phyloP scores from a whole-genome alignment of 2,888 invertebrate species.

The Drosophila formosana region DNA sequence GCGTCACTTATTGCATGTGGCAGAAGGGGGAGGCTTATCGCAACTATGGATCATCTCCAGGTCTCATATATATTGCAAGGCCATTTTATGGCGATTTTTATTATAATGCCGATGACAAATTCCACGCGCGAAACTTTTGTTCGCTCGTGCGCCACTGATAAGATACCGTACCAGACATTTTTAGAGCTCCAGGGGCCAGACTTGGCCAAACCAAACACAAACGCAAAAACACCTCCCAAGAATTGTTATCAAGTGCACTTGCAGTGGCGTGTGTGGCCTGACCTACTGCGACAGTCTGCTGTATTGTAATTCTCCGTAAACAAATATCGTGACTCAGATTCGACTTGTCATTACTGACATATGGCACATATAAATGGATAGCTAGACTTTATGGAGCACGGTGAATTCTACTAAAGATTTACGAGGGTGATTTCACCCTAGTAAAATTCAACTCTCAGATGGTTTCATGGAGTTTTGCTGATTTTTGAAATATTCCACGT shows the following conservation, averaged over 20 bases:
- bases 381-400: no score
- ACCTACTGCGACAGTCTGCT: slow-evolving; percentile 15
- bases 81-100: slow-evolving; percentile 16
- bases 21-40: slow-evolving; percentile 23
- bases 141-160: slow-evolving; percentile 23
- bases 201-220: background rate
- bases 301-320: background rate
- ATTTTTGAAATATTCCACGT: no score
- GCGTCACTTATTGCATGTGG: slow-evolving; percentile 28
- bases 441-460: no score
- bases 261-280: background rate
- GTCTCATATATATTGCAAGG: slow-evolving; percentile 32
- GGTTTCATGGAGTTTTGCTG: no score
- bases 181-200: slow-evolving; percentile 2
- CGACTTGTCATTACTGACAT: background rate
- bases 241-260: slow-evolving; percentile 13
- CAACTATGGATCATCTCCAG: slow-evolving; percentile 18
- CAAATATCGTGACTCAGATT: background rate
- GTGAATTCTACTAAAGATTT: no score
- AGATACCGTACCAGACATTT: slow-evolving; percentile 24
- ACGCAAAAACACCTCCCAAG: background rate
- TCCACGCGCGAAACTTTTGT: slow-evolving; percentile 2
- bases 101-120: slow-evolving; percentile 30
- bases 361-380: no score
- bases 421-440: no score